Evolutionary conservation across 2,888 invertebrate species (phyloP), one percentile per base, ranked within the genome.

Genomic region (Hyposoter didymator): DNA sequence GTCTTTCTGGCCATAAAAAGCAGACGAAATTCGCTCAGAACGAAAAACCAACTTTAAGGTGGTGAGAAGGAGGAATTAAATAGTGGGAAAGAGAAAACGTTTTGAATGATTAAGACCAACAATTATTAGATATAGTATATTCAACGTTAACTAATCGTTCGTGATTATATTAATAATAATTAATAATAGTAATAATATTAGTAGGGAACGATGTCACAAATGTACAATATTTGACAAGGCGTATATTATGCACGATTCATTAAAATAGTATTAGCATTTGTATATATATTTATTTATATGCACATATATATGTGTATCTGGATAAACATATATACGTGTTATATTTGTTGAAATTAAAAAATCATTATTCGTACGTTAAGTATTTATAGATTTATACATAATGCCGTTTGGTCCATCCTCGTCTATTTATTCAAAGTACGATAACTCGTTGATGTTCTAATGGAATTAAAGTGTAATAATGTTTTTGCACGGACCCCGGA

Each of bases 171-270:
- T 88, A 80, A 67, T 78, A 80, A 84, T 82, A 87, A 85, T 85
- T 88, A 67, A 88, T 88, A 88, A 87, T 87, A 64, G 70, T 88
- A 79, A 84, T 85, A 87, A 83, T 86, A 62, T 88, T 90, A 88
- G 88, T 89, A 90, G 88, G 88, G 88, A 90, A 90, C 89, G 88
- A 87, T 87, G 89, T 88, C 87, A 88, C 89, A 88, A 92, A 91
- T 91, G 89, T 92, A 92, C 91, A 92, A 90, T 91, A 91, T 91
- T 91, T 90, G 90, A 91, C 90, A 91, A 89, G 85, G 88, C 88
- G 78, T 87, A 88, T 89, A 88, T 89, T 89, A 89, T 87, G 87
- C 86, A 85, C 79, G 84, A 82, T 85, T 90, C 73, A 67, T 88
- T 87, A 89, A 89, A 90, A 89, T 89, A 88, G 86, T 88, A 86